Percentiles rank a stretch among this genome's conserved stretches.
phyloP scores from a whole-genome alignment of 1,140 invertebrate species.

The Archivesica marissinica region DNA sequence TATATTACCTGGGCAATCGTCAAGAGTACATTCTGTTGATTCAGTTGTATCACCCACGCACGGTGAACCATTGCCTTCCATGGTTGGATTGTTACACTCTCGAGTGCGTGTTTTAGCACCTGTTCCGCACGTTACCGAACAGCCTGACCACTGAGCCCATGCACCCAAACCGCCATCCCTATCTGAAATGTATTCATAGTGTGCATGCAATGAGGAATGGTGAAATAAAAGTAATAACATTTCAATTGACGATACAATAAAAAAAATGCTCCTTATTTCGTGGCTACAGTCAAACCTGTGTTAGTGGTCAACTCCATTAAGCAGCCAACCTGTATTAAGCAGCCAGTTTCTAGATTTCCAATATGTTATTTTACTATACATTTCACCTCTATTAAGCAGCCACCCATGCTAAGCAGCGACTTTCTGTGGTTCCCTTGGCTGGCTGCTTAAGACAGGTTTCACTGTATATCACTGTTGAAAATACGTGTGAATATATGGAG shows the following conservation, averaged over 20 bases:
- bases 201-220: slow-evolving; percentile 84
- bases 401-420: no score
- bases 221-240: background rate
- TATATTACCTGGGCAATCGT: slow-evolving; percentile 42
- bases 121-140: slow-evolving; percentile 68
- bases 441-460: no score
- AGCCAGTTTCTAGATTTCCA: no score
- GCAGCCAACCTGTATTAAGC: no score
- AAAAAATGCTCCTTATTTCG: background rate
- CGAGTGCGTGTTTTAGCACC: slow-evolving; percentile 59
- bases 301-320: no score
- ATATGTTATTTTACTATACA: no score
- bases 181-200: slow-evolving; percentile 56
- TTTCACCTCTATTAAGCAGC: no score
- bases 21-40: slow-evolving; percentile 39
- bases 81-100: slow-evolving; percentile 63
- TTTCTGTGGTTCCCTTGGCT: no score
- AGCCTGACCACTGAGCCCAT: slow-evolving; percentile 55
- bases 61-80: slow-evolving; percentile 41
- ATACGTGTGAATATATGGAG: no score
- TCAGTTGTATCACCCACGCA: slow-evolving; percentile 47
- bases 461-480: no score
- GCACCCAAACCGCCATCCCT: slow-evolving; percentile 50
- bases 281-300: no score
- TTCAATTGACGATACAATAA: background rate